These are phyloP conservation scores for Sebastiscus albofasciatus DNA, from an alignment of 2,797 vertebrate genomes.

Conservation along the genomic window DNA sequence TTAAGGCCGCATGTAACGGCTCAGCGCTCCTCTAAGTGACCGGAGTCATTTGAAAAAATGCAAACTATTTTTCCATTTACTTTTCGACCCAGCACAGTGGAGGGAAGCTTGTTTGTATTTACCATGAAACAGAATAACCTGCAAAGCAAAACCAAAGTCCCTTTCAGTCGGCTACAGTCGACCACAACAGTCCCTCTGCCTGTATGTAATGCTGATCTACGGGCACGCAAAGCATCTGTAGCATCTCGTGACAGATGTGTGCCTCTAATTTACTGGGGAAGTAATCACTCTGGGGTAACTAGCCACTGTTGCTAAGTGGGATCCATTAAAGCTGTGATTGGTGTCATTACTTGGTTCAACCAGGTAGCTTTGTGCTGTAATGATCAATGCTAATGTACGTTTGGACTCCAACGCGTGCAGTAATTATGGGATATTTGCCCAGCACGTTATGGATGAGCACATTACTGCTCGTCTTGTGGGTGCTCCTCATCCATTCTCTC, in stretches of 20 bases:
- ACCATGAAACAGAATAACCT: not conserved
- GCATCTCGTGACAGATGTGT: conserved; percentile 40
- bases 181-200: not conserved
- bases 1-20: conserved; percentile 25
- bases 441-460: conserved; percentile 58
- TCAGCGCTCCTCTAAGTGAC: conserved; percentile 51
- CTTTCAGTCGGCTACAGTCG: not conserved
- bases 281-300: conserved; percentile 46
- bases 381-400: conserved; percentile 58
- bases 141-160: not conserved
- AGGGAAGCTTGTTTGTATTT: not conserved
- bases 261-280: conserved; percentile 26
- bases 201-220: not conserved
- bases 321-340: conserved; percentile 55
- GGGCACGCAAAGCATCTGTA: not conserved
- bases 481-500: conserved; percentile 21
- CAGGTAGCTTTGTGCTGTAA: conserved; percentile 28
- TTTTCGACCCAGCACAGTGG: conserved; percentile 2
- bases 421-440: conserved; percentile 56
- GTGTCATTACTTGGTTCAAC: conserved; percentile 42
- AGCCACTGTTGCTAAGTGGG: conserved; percentile 53
- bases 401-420: conserved; percentile 27
- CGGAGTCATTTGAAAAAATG: conserved; percentile 47
- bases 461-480: conserved; percentile 35
- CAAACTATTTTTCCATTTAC: conserved; percentile 19